Evolutionary conservation across 92 coral and sea anemone species (phyloP), one percentile per base, ranked within the genome.

Genomic region (Epizoanthus scotinus): DNA sequence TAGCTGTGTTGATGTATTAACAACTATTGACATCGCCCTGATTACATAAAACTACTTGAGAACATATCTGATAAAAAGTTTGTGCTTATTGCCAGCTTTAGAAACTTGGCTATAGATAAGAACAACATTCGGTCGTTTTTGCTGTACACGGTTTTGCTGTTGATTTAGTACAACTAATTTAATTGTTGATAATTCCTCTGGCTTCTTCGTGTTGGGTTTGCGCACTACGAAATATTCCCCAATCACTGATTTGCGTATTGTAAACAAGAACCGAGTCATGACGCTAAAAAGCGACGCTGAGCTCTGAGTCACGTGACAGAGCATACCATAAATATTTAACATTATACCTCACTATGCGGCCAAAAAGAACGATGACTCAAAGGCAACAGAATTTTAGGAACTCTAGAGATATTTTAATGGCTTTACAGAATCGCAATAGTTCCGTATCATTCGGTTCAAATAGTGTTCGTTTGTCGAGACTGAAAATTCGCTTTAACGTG

Each of bases 241-340:
- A 31, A n/a, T 1, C 13, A 44, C 20, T n/a, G 40, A 58, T 38
- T 28, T 56, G 40, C 25, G 3, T n/a, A 24, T 34, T 29, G 13
- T 60, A 60, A 26, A 29, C 17, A 29, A 25, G 0, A 7, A 13
- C 2, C 21, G 81, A 38, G 68, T 75, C 68, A 22, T 59, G 81
- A 58, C 68, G 81, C 81, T 59, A 57, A 75, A 40, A 75, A 8
- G 40, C 27, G 55, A 75, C 38, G 15, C 67, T 75, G 68, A 58
- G 54, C 68, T 55, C 59, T 34, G 42, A 66, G 81, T 67, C 81
- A 75, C 60, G 68, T 55, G 68, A 59, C 59, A 75, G 47, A 38
- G 58, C 68, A 21, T 29, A 60, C 68, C 24, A 75, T 75, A 34
- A 75, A 75, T 75, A 75, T 58, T 75, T 71, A 71, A 59, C 13